Base-by-base conservation (phyloP, 2,797 vertebrate genomes). In the Eleutherodactylus coqui region DNA sequence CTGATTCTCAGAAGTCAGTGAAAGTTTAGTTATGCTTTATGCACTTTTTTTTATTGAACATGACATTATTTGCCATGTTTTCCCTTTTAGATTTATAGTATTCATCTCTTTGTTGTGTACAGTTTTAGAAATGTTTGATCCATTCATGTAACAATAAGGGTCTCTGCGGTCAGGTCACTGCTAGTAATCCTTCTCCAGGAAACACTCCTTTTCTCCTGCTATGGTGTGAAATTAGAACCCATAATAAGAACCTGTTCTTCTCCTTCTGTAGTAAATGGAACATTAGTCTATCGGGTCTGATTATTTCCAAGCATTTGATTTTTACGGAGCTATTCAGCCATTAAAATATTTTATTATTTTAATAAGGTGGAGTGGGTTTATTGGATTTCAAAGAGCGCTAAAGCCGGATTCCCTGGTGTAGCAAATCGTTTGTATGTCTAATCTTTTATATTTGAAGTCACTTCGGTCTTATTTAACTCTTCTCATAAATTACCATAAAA, bases 301-400 rank as follows among this genome's bases (percentile, higher is more conserved):
- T n/a, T 58, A 58, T 58, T n/a, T 58, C 24, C 24, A 58, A 27
- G 24, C 24, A 58, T 27, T 58, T 58, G n/a, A 58, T 58, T 58
- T 58, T 58, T 27, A 58, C 24, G 2, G 53, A n/a, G 53, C 53
- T 58, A 58, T 8, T 58, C 24, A n/a, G 21, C 21, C 53, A 58
- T 58, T 58, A 58, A 58, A 27, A 58, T 58, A 58, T 49, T 49
- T 49, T 27, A 58, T 58, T 58, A 58, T 58, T 58, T 58, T 58
- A 58, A n/a, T 58, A n/a, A n/a, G 0, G 13, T 58, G 47, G 47
- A 58, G 11, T 0, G 21, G 21, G 2, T 27, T 58, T 0, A 8
- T 10, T n/a, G n/a, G n/a, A n/a, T 58, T 58, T n/a, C 24, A 21
- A n/a, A 58, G 6, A 58, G 24, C n/a, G 24, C 53, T 58, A 58